Evolutionary conservation across 2,113 vertebrate species (phyloP).

Genomic region (Alligator mississippiensis): DNA sequence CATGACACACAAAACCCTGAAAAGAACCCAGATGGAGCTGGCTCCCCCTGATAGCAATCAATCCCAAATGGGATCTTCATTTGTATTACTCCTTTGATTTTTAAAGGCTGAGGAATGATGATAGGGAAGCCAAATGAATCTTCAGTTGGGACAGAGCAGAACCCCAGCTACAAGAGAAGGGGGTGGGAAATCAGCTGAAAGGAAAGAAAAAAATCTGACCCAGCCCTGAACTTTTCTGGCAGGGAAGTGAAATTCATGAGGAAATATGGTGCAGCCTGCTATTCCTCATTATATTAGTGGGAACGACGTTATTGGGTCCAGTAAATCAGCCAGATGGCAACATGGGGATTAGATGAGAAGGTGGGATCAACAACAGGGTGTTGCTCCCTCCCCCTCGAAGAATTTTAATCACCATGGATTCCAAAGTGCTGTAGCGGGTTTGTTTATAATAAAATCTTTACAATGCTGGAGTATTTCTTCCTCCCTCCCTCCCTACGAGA

Average conservation of each 20-base stretch:
- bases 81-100: not conserved
- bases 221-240: constrained; percentile 68
- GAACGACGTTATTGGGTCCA: not conserved
- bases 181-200: constrained; percentile 13
- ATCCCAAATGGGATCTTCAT: not conserved
- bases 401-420: not conserved
- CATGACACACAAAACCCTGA: not conserved
- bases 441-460: constrained; percentile 13
- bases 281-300: constrained; percentile 47
- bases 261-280: constrained; percentile 48
- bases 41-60: not conserved
- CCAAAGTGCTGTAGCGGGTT: not conserved
- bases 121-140: not conserved
- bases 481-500: not conserved
- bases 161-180: not conserved
- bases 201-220: constrained; percentile 51
- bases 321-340: constrained; percentile 63
- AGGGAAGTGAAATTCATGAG: constrained; percentile 29
- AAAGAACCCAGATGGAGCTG: accelerated
- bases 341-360: not conserved
- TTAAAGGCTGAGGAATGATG: not conserved
- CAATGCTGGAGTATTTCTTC: not conserved
- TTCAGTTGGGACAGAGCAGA: not conserved
- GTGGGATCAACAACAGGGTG: not conserved
- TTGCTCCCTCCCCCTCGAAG: not conserved